phyloP scores from a whole-genome alignment of 2,888 invertebrate genomes.

The Selenia dentaria region DNA sequence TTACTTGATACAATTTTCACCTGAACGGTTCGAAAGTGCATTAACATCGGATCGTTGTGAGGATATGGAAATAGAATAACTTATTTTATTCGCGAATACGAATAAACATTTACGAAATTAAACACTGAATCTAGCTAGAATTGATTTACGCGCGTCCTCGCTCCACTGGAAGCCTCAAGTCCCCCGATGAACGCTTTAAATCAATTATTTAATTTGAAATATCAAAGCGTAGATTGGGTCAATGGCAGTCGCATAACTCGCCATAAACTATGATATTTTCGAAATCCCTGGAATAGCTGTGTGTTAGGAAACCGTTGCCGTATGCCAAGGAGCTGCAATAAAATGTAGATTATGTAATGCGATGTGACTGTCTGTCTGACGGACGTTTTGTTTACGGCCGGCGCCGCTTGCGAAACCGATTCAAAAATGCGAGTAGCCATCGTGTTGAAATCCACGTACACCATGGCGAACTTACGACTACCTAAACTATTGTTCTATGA shows the following conservation, averaged over 20 bases:
- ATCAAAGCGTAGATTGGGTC: constrained; percentile 59
- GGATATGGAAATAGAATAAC: constrained; percentile 11
- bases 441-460: constrained; percentile 57
- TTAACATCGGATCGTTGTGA: constrained; percentile 16
- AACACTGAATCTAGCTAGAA: constrained; percentile 21
- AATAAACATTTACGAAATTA: constrained; percentile 14
- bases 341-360: constrained; percentile 47
- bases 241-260: constrained; percentile 59
- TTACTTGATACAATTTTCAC: constrained; percentile 25
- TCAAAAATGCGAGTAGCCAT: constrained; percentile 47
- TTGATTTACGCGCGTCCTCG: constrained; percentile 38
- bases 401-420: constrained; percentile 53
- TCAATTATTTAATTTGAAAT: constrained; percentile 35
- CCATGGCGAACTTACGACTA: constrained; percentile 36
- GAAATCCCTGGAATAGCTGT: constrained; percentile 53
- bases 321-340: constrained; percentile 61
- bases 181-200: constrained; percentile 32
- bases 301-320: constrained; percentile 55
- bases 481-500: constrained; percentile 45
- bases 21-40: constrained; percentile 28
- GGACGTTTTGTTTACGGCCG: constrained; percentile 65
- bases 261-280: constrained; percentile 52
- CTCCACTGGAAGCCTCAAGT: constrained; percentile 37
- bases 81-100: constrained; percentile 4
- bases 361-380: constrained; percentile 47